Evolutionary conservation across 1,140 invertebrate species (phyloP), one percentile per base, ranked within the genome.

Genomic region (Apocrypta bakeri): DNA sequence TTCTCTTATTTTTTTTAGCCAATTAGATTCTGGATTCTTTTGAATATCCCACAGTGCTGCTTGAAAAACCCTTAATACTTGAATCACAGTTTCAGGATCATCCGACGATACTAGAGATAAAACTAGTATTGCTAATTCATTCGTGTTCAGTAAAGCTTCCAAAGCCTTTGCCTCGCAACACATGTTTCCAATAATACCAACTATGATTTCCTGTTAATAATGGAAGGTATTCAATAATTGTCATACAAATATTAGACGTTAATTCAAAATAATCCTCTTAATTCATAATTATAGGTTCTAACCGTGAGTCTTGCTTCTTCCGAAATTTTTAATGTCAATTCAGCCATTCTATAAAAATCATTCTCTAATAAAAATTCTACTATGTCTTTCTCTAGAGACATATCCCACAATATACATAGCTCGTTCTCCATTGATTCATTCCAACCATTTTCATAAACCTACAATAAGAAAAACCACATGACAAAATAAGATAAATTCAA

Each of bases 331-430:
- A 93, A 84, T 85, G 92, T 87, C 25, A 91, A 87, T 71, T 91
- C 87, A 64, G 92, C 91, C 25, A 96, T 88, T 69, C 94, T 93
- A 12, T 95, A 90, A 84, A 94, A 94, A 75, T 95, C 92, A 83
- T 95, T 93, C 85, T 95, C 91, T 74, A 95, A 88, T 4, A 96
- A 90, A 87, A 95, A 94, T n/a, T 93, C 83, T 2, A 95, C 94
- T 3, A 96, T 94, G 86, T 96, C 96, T 86, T 93, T 93, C 82
- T 96, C 94, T 0, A 94, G 89, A 12, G 95, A 95, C 95, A 96
- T 96, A 85, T 97, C 95, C 96, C 96, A 97, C 1, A 97, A 87
- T 27, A 93, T 94, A 86, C 95, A 96, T 7, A 96, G 90, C 82
- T 96, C 94, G 21, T 93, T 92, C 92, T 96, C 96, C 27, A 95